A percentile compares a stretch with the other conserved stretches of the same genome.
These are phyloP conservation scores for Porphyrio hochstetteri DNA, from an alignment of 2,113 vertebrate species.

Conservation along the genomic window DNA sequence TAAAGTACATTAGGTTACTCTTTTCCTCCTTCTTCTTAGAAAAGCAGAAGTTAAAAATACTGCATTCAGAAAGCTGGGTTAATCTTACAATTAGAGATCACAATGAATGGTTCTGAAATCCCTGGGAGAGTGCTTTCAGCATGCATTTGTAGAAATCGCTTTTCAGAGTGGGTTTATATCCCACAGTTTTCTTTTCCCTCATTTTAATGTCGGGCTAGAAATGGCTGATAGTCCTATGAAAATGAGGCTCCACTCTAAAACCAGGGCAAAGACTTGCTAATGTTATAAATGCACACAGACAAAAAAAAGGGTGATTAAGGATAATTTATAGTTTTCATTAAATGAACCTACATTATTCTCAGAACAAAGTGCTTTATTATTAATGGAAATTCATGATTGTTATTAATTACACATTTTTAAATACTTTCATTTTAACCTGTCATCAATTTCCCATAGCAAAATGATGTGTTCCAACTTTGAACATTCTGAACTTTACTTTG, in stretches of 20 bases:
- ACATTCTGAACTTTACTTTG: background rate
- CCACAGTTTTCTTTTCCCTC: conserved; percentile 21
- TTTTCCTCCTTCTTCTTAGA: background rate
- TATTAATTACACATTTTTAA: conserved; percentile 43
- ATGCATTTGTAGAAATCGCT: conserved; percentile 48
- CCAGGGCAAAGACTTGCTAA: background rate
- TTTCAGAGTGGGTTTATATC: conserved; percentile 51
- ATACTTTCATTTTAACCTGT: conserved; percentile 20
- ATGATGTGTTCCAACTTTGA: background rate
- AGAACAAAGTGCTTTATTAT: conserved; percentile 9
- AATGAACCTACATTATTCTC: background rate
- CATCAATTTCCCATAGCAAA: conserved; percentile 23
- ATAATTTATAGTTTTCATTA: conserved; percentile 56
- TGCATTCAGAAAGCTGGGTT: background rate
- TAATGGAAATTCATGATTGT: conserved; percentile 17
- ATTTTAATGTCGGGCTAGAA: conserved; percentile 57
- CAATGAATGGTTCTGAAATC: background rate
- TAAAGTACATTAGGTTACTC: background rate
- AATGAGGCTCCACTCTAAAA: background rate
- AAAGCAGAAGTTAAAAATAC: background rate
- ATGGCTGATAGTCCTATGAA: background rate
- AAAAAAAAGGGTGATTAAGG: background rate
- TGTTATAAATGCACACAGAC: background rate
- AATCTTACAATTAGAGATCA: background rate
- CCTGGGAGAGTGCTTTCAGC: background rate